Percentiles rank a stretch among this genome's conserved stretches.
phyloP scores from a whole-genome alignment of 2,113 vertebrate genomes.

The Oxygymnocypris stewartii region DNA sequence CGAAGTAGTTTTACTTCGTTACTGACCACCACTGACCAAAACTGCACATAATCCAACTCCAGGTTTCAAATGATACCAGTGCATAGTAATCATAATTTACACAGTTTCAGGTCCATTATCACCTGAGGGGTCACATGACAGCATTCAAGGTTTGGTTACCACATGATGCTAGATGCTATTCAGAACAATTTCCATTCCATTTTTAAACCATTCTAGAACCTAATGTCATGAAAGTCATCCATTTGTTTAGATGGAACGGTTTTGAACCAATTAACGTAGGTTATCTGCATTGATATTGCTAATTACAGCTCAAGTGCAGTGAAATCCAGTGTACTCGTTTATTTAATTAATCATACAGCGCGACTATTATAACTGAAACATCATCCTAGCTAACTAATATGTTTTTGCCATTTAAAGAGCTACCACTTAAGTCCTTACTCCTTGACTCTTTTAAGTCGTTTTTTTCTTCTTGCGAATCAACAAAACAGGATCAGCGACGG shows the following conservation, averaged over 20 bases:
- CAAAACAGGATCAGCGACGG: neutral
- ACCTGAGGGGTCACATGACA: neutral
- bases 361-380: too few species aligned
- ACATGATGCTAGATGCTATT: neutral
- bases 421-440: too few species aligned
- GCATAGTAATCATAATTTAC: neutral
- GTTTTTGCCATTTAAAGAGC: too few species aligned
- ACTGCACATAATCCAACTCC: neutral
- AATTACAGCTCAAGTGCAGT: neutral
- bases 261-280: neutral
- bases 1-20: too few species aligned
- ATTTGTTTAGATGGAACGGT: neutral
- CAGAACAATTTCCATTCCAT: neutral
- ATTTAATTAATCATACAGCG: neutral
- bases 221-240: neutral
- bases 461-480: neutral
- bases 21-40: too few species aligned
- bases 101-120: neutral
- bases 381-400: too few species aligned
- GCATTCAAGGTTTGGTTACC: neutral
- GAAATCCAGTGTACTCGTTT: neutral
- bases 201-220: neutral
- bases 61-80: neutral
- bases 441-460: neutral
- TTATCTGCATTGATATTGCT: too few species aligned